Base-by-base conservation (phyloP, 2,888 invertebrate genomes). In the Cantharis flavilabris region DNA sequence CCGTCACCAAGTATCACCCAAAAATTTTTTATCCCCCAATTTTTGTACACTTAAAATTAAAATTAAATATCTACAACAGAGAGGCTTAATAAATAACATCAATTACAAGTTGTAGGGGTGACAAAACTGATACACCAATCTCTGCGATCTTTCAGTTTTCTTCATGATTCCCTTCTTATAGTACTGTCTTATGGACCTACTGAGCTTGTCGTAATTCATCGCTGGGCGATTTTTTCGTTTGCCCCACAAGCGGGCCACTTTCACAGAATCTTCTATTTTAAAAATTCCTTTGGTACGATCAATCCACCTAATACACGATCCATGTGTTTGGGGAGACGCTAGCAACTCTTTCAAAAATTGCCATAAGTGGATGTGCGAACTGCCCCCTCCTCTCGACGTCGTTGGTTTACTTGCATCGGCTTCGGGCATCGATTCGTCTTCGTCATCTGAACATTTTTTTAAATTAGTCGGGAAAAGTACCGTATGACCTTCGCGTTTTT, bases 161-260 rank as follows among this genome's bases (percentile, higher is more conserved):
- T 98, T 98, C 97, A 98, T 98, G 88, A 99, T 98, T 75, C 98
- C 98, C 89, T 99, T 99, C 90, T 99, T 98, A 92, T 99, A 99
- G 90, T 98, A 98, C 88, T 99, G 99, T 72, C 99, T 91, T 86
- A 99, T 98, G 83, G 98, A 98, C 75, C 99, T 93, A 81, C 98
- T 98, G 70, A 99, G 90, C 88, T 99, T 99, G 91, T 99, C 99
- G 90, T 99, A 99, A 91, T 99, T 99, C 99, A 99, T 99, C 28
- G 98, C 98, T 0, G 98, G 98, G 10, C 99, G 92, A 90, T 99
- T 99, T 90, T 99, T 99, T 81, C 99, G 92, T 85, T 96, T 95
- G 79, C 99, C 99, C 99, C 99, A 99, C 73, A 98, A 92, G 83
- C 96, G 92, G n/a, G 99, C 99, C 72, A 99, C 98, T 83, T 96